Evolutionary conservation across 2,113 vertebrate genomes (phyloP).

Genomic region (Rousettus leschenaultii): DNA sequence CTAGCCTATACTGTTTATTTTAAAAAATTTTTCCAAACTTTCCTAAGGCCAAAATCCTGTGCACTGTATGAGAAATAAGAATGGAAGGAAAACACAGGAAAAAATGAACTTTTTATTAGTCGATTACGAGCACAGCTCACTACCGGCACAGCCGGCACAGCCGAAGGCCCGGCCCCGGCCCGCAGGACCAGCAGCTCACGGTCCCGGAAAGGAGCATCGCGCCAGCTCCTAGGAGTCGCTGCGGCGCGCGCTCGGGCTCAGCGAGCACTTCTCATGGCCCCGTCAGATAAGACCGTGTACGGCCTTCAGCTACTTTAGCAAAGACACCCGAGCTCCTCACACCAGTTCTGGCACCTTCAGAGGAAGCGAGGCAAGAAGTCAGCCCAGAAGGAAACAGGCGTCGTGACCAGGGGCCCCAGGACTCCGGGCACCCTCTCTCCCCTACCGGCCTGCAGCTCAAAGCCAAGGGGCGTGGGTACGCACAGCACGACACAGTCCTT

Average conservation of each 20-base stretch:
- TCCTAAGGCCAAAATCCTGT: neutral
- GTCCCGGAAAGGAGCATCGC: neutral
- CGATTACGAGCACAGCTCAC: neutral
- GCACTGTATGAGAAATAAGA: neutral
- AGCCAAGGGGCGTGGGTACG: neutral
- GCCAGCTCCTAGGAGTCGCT: neutral
- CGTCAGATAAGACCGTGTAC: neutral
- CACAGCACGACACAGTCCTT: neutral
- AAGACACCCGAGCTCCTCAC: neutral
- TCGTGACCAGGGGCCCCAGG: neutral
- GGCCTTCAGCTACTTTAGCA: neutral
- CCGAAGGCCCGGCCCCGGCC: neutral
- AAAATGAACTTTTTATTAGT: neutral
- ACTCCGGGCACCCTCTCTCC: neutral
- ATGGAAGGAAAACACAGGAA: neutral
- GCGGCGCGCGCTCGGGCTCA: neutral
- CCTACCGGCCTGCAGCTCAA: neutral
- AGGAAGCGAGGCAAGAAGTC: neutral
- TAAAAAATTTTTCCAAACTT: neutral
- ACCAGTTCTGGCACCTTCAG: neutral
- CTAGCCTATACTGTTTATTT: neutral
- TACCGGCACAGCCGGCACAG: fast-evolving
- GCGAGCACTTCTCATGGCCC: fast-evolving
- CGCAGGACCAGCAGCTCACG: fast-evolving
- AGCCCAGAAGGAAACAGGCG: fast-evolving